Conservation (phyloP, 2,113 vertebrate genomes). For the Pygoscelis adeliae region DNA sequence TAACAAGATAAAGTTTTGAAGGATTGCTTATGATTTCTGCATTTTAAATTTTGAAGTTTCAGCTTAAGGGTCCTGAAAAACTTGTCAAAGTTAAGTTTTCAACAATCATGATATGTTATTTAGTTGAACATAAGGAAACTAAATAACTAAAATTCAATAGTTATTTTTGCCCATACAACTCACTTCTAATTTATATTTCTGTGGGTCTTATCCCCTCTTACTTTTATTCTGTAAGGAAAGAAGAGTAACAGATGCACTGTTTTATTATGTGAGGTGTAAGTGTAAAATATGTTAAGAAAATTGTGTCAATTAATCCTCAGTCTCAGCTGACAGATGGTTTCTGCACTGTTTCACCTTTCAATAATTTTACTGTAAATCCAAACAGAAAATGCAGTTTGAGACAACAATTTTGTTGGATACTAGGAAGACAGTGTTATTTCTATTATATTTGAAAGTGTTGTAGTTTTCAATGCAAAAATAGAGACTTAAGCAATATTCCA, state of each 20-base stretch:
- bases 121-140: background rate
- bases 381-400: constrained; percentile 1
- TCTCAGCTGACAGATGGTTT: background rate
- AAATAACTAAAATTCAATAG: background rate
- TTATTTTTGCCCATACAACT: background rate
- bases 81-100: background rate
- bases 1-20: background rate
- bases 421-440: background rate
- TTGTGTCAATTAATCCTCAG: background rate
- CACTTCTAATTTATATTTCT: background rate
- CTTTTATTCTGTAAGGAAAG: background rate
- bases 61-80: background rate
- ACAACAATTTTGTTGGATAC: background rate
- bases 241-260: background rate
- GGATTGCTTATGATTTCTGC: background rate
- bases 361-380: constrained; percentile 11
- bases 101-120: background rate
- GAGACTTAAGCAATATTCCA: constrained; percentile 22
- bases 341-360: background rate
- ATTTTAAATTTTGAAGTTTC: background rate
- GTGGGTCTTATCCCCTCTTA: background rate
- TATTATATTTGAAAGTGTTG: constrained; percentile 5
- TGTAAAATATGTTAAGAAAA: background rate
- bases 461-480: background rate
- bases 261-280: background rate